Conservation (phyloP, 2,113 vertebrate genomes). For the Myanophis thanlyinensis region DNA sequence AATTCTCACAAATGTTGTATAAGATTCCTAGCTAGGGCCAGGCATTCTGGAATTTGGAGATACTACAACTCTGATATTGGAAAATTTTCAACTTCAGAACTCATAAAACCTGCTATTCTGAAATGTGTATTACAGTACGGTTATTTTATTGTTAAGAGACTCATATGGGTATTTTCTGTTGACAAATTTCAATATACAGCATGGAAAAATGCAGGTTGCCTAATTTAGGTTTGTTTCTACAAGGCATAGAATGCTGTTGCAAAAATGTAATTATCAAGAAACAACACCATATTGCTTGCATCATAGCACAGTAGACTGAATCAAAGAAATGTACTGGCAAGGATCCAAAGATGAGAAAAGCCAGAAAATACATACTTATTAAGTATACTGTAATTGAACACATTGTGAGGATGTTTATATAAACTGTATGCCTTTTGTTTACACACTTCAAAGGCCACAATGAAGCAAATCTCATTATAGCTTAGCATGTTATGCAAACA, state of each 20-base stretch:
- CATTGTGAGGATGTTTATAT: not conserved
- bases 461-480: not conserved
- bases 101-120: not conserved
- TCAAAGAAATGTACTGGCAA: not conserved
- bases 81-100: no score
- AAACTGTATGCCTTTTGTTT: not conserved
- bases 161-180: not conserved
- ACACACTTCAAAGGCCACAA: not conserved
- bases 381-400: not conserved
- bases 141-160: not conserved
- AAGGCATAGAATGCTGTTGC: not conserved
- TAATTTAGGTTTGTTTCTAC: not conserved
- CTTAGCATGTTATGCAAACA: not conserved
- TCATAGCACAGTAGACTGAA: not conserved
- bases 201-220: not conserved
- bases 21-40: no score
- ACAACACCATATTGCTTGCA: not conserved
- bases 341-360: not conserved
- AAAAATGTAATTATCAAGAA: not conserved
- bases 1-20: no score
- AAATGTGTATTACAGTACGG: not conserved
- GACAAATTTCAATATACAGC: not conserved
- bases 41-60: no score
- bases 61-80: no score
- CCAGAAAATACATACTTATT: not conserved